Base-by-base conservation (phyloP, 2,797 vertebrate genomes). In the Gymnothorax javanicus region DNA sequence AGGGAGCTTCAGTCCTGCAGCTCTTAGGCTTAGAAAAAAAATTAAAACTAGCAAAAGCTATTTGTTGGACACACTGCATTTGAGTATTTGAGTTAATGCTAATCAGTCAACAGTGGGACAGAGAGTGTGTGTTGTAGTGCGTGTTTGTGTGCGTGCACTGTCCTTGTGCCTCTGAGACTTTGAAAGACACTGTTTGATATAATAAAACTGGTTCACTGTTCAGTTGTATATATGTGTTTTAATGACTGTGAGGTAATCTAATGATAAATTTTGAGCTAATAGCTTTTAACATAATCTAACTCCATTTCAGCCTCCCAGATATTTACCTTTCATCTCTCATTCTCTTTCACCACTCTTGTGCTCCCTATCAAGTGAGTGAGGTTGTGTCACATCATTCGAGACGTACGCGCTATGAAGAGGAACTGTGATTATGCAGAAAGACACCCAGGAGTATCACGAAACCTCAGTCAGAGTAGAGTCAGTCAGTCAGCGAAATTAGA, bases 371-470 rank as follows among this genome's bases (percentile, higher is more conserved):
- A 25, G 33, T 43, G 82, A 83, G n/a, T n/a, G 56, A 2, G 58
- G 56, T 59, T 83, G 58, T 54, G 54, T 83, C 82, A 83, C 56
- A 33, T 83, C 82, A 62, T 33, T 62, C 33, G n/a, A n/a, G 12
- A 27, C 7, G 82, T 33, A 25, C 13, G 77, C 59, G 59, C 43
- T 43, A 83, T 11, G 82, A 62, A 59, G 57, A 83, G 33, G 59
- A 43, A 27, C n/a, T 17, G 58, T 59, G 58, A 60, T 62, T 60
- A 43, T 43, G 43, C 82, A 59, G 58, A 9, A 43, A 59, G 56
- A 33, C 52, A 7, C n/a, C 82, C 82, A 33, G 54, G 57, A 59
- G 57, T 12, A 17, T 25, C 2, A 11, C 27, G 58, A 83, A 57
- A 83, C 23, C n/a, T 43, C 50, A 23, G 77, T 56, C 50, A 56